These are phyloP conservation scores for Aradus depressus DNA, from an alignment of 2,888 invertebrate genomes.

Conservation along the genomic window DNA sequence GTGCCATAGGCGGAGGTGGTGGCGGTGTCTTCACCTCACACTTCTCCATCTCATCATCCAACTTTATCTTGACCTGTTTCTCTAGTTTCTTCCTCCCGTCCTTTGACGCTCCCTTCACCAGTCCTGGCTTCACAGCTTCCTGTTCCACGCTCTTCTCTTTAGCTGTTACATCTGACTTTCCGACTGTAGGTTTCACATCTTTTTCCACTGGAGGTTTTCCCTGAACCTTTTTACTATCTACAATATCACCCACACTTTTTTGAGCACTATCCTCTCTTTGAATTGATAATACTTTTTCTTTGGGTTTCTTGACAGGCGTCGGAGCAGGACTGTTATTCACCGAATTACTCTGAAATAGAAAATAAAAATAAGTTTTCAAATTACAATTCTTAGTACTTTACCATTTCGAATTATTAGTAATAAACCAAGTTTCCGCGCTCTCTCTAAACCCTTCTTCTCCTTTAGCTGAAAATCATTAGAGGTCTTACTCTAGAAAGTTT, in stretches of 20 bases:
- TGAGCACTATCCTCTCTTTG: too few species aligned
- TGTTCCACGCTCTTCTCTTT: background rate
- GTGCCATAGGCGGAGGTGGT: constrained; percentile 18
- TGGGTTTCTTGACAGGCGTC: background rate
- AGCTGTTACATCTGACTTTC: background rate
- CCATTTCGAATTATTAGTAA: too few species aligned
- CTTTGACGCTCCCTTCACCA: background rate
- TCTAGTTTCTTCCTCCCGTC: background rate
- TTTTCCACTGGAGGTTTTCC: background rate
- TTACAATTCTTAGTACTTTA: background rate
- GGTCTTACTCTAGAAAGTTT: too few species aligned
- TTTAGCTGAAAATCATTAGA: too few species aligned
- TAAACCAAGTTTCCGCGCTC: too few species aligned
- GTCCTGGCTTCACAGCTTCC: background rate
- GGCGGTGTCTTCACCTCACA: background rate
- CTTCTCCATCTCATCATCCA: background rate
- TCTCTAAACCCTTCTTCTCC: too few species aligned
- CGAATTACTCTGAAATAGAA: background rate
- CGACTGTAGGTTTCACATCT: background rate
- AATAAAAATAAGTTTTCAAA: background rate
- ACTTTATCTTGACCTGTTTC: too few species aligned
- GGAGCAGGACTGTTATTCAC: background rate
- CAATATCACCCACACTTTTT: too few species aligned
- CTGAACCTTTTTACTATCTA: constrained; percentile 8
- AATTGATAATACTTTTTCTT: constrained; percentile 13